phyloP scores from a whole-genome alignment of 2,113 vertebrate genomes.

The Dasyornis broadbenti region DNA sequence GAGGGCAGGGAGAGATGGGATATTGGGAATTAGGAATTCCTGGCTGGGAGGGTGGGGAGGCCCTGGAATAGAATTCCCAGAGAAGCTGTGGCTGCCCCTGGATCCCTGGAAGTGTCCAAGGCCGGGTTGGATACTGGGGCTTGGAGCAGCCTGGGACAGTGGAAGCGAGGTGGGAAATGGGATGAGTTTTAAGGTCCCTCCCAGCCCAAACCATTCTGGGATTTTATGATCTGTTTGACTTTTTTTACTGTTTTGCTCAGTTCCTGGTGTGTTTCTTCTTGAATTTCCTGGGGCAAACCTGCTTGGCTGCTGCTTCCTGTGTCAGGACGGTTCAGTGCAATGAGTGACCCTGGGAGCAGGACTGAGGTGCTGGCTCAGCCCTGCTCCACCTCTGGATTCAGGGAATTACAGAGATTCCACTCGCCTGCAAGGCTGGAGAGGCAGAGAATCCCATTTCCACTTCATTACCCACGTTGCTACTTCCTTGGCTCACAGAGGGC shows the following conservation, averaged over 20 bases:
- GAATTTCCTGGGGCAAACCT: neutral
- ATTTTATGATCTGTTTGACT: too few species aligned
- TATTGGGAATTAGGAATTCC: neutral
- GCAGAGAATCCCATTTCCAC: neutral
- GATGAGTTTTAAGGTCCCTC: neutral
- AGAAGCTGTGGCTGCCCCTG: neutral
- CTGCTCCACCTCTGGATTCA: neutral
- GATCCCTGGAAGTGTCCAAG: neutral
- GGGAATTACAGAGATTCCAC: neutral
- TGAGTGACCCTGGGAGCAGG: neutral
- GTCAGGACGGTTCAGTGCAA: neutral
- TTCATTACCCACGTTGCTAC: neutral
- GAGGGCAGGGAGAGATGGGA: neutral
- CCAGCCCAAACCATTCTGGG: neutral
- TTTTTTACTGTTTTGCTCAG: neutral
- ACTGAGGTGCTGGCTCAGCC: fast-evolving
- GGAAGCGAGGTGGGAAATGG: fast-evolving
- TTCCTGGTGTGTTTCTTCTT: neutral
- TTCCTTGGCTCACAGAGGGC: fast-evolving
- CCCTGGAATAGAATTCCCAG: neutral
- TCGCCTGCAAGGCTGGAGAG: neutral
- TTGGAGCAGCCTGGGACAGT: neutral
- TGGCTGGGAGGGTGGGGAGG: neutral
- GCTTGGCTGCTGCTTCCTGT: neutral
- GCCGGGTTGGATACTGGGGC: neutral